Evolutionary conservation across 1,140 invertebrate genomes (phyloP).

Genomic region (Drosophila equinoxialis): DNA sequence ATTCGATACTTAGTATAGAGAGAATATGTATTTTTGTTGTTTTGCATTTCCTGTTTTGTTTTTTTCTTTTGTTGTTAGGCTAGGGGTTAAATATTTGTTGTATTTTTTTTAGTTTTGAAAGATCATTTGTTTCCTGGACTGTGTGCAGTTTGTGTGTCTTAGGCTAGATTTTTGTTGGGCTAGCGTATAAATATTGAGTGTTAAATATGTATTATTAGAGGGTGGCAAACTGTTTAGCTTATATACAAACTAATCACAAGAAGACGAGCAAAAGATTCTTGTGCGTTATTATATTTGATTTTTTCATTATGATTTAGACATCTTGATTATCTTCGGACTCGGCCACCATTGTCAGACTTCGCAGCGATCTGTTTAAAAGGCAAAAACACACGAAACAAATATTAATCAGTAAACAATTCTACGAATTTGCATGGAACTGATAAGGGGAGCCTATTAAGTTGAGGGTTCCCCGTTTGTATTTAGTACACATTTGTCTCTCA

Average conservation of each 20-base stretch:
- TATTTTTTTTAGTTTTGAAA: conserved; percentile 16
- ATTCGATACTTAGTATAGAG: conserved; percentile 66
- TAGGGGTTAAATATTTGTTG: conserved; percentile 37
- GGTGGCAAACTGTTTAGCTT: conserved; percentile 59
- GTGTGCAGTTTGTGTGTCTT: conserved; percentile 37
- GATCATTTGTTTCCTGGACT: conserved; percentile 24
- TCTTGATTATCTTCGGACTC: conserved; percentile 77
- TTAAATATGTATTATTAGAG: conserved; percentile 29
- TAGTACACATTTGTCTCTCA: conserved; percentile 34
- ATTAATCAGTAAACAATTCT: conserved; percentile 30
- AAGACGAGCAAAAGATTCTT: conserved; percentile 55
- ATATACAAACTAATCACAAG: conserved; percentile 80
- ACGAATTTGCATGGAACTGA: neutral
- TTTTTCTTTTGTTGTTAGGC: conserved; percentile 34
- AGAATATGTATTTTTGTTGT: conserved; percentile 51
- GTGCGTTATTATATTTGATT: conserved; percentile 24
- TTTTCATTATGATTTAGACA: conserved; percentile 40
- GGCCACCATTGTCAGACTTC: conserved; percentile 79
- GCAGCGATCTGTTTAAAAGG: conserved; percentile 65
- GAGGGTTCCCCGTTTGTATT: conserved; percentile 3
- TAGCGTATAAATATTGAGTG: conserved; percentile 45
- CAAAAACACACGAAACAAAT: neutral
- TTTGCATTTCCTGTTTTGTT: neutral
- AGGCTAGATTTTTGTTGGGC: conserved; percentile 47
- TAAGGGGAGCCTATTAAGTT: conserved; percentile 39